A percentile compares a stretch with the other conserved stretches of the same genome.
Conservation (phyloP, 2,113 vertebrate species). For the Muntiacus reevesi region DNA sequence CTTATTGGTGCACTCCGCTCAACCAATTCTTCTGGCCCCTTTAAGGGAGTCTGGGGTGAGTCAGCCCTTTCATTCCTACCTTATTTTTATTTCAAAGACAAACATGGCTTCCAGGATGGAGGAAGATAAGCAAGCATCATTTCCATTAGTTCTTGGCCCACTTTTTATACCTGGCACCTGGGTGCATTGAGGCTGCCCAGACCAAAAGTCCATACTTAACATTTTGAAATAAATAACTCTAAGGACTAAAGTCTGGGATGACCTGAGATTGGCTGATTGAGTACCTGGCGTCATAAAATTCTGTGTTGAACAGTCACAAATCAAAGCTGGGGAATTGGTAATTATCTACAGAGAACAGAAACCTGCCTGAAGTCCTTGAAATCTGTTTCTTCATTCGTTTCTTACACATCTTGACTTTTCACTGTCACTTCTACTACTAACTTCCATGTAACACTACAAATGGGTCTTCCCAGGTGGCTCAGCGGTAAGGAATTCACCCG, state of each 20-base stretch:
- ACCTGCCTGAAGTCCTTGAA: not conserved
- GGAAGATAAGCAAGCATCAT: not conserved
- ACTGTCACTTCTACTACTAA: not conserved
- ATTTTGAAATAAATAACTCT: not conserved
- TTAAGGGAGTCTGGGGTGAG: not conserved
- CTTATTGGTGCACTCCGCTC: not conserved
- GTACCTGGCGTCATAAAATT: not conserved
- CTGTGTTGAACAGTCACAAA: not conserved
- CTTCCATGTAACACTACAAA: not conserved
- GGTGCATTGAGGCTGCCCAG: not conserved
- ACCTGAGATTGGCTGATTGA: not conserved
- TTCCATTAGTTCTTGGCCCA: not conserved
- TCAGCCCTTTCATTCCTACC: not conserved
- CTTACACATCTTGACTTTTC: not conserved
- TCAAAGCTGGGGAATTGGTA: not conserved
- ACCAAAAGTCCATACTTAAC: not conserved
- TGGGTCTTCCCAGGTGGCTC: not conserved
- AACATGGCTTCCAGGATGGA: not conserved
- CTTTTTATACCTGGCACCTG: not conserved
- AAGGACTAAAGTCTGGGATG: not conserved
- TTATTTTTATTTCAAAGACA: conserved; percentile 29
- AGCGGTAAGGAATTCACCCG: not conserved
- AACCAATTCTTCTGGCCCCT: not conserved
- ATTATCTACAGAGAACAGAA: not conserved
- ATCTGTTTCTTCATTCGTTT: not conserved